Percentiles rank a stretch among this genome's conserved stretches.
Evolutionary conservation across 37 sponge, comb jelly and placozoan genomes (phyloP).

Genomic region (Cliona cf. orientalis): DNA sequence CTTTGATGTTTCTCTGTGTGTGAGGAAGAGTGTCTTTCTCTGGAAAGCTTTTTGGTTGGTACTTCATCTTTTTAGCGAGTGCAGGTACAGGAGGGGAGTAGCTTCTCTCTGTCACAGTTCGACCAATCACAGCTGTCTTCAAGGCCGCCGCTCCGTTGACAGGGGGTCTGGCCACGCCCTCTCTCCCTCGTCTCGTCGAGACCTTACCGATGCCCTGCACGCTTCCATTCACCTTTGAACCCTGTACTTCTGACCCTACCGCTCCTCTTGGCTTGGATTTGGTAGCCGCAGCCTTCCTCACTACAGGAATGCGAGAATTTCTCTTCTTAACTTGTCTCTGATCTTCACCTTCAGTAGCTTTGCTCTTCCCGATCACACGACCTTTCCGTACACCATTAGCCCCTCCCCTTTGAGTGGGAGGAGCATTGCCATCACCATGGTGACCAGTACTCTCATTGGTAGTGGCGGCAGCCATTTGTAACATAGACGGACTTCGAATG

Average conservation of each 20-base stretch:
- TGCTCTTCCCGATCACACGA: no score
- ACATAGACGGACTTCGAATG: neutral
- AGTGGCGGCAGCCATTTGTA: no score
- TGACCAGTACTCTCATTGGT: no score
- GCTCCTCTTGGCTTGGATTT: neutral
- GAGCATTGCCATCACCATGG: no score
- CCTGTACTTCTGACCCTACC: neutral
- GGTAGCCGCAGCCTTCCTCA: no score
- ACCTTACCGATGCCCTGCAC: neutral
- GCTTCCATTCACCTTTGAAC: neutral
- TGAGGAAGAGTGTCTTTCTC: neutral
- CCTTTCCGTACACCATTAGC: no score
- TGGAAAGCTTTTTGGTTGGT: no score
- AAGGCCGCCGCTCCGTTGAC: neutral
- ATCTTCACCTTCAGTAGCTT: no score
- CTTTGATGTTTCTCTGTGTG: neutral
- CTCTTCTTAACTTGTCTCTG: no score
- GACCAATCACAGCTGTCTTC: neutral
- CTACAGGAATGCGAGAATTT: no score
- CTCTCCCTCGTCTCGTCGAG: neutral
- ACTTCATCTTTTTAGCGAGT: constrained; percentile 10
- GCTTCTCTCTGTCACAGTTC: neutral
- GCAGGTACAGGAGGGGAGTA: constrained; percentile 26
- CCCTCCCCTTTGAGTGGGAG: no score
- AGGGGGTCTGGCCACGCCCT: neutral